Evolutionary conservation across 2,888 invertebrate genomes (phyloP).

Genomic region (Tineola bisselliella): DNA sequence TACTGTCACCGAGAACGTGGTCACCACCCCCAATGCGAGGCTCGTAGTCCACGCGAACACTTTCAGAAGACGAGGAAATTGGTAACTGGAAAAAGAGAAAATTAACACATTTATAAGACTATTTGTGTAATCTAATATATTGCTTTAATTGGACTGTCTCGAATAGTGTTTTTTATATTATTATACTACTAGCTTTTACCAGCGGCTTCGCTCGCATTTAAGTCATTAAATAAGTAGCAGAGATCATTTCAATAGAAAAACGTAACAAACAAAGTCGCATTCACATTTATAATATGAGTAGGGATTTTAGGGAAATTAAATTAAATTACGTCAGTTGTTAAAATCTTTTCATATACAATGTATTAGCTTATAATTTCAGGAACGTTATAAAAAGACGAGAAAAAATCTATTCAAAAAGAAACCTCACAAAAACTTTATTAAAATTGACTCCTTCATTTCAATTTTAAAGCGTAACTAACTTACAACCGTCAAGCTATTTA

Average conservation of each 20-base stretch:
- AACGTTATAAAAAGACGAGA: background rate
- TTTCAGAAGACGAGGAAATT: conserved; percentile 37
- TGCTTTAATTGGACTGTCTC: no score
- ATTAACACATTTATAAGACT: conserved; percentile 16
- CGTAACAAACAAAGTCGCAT: no score
- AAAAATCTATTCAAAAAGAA: background rate
- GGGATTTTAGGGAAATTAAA: no score
- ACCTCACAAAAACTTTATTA: background rate
- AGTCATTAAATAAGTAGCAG: no score
- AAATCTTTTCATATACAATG: background rate
- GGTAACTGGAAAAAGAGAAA: conserved; percentile 31
- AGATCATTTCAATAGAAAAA: no score
- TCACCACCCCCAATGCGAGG: conserved; percentile 54
- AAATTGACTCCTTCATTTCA: background rate
- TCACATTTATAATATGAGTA: no score
- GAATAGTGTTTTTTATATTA: no score
- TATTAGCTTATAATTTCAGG: background rate
- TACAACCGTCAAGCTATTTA: background rate
- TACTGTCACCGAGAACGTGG: conserved; percentile 70
- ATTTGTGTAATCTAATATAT: no score
- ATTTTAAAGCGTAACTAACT: background rate
- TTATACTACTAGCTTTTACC: no score
- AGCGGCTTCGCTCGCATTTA: no score
- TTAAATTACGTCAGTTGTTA: no score
- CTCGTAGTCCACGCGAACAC: conserved; percentile 43